Percentiles rank a stretch among this genome's conserved stretches.
These are phyloP conservation scores for human DNA, from an alignment of 2,113 vertebrate species.

Conservation along the genomic window GRCh38 chr22:28504501-28505000, in stretches of 20 bases:
- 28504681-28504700: neutral
- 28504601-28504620: neutral
- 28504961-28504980: neutral
- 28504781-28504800: conserved; percentile 21
- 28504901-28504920: neutral
- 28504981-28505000: too few species aligned
- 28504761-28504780: neutral
- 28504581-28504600: neutral
- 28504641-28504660: neutral
- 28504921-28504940: conserved; percentile 1
- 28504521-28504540: conserved; percentile 5
- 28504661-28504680: conserved; percentile 40
- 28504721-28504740: conserved; percentile 31
- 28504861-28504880: neutral
- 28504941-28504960: neutral
- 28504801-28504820: neutral
- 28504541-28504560: neutral
- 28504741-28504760: conserved; percentile 9
- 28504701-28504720: neutral
- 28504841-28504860: neutral
- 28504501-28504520: neutral
- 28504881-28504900: conserved; percentile 10
- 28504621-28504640: neutral
- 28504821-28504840: conserved; percentile 2
- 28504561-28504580: neutral